phyloP scores from a whole-genome alignment of 2,113 vertebrate genomes.

The Petroica traversi region DNA sequence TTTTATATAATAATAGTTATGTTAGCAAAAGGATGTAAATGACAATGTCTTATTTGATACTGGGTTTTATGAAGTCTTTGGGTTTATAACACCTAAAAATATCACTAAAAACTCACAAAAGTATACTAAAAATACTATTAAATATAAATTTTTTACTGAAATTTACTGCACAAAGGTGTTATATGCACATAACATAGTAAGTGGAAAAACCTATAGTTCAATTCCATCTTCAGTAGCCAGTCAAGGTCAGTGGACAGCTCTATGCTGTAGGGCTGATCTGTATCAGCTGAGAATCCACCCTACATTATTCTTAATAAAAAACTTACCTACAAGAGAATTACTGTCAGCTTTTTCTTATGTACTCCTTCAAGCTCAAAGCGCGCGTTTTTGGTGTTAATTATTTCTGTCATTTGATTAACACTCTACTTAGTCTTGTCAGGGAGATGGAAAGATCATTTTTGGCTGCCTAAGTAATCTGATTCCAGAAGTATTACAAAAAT shows the following conservation, averaged over 20 bases:
- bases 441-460: background rate
- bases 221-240: background rate
- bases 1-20: background rate
- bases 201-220: background rate
- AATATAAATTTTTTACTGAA: background rate
- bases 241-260: background rate
- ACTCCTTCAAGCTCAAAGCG: background rate
- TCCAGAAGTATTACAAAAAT: background rate
- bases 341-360: rapidly evolving
- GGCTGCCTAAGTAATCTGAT: background rate
- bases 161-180: background rate
- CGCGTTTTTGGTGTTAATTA: rapidly evolving
- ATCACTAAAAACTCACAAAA: background rate
- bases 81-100: background rate
- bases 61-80: background rate
- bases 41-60: background rate
- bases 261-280: background rate
- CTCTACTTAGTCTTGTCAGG: background rate
- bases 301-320: background rate
- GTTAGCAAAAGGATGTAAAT: background rate
- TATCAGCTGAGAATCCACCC: background rate
- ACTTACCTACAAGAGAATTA: background rate
- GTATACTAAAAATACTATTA: background rate
- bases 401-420: background rate
- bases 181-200: background rate